These are phyloP conservation scores for Heliothis virescens DNA, from an alignment of 1,140 invertebrate genomes.

Conservation along the genomic window DNA sequence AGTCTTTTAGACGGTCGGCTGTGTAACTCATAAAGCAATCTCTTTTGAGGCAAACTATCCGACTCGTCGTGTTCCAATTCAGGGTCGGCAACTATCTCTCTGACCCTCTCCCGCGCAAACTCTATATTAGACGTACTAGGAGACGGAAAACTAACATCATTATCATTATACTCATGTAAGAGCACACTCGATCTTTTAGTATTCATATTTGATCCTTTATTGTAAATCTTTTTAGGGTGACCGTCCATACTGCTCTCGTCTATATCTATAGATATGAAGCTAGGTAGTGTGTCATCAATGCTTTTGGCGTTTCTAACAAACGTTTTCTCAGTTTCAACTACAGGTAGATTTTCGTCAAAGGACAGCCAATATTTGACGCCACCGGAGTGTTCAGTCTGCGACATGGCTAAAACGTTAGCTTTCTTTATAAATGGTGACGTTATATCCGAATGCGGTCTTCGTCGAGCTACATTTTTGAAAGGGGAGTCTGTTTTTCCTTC, in stretches of 20 bases:
- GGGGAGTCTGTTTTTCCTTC: slow-evolving; percentile 64
- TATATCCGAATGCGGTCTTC: not conserved
- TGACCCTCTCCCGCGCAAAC: slow-evolving; percentile 50
- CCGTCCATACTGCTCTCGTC: slow-evolving; percentile 13
- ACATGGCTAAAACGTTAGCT: slow-evolving; percentile 75
- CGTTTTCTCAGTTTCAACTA: slow-evolving; percentile 32
- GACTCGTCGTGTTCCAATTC: slow-evolving; percentile 34
- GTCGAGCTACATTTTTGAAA: slow-evolving; percentile 53
- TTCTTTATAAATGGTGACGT: slow-evolving; percentile 72
- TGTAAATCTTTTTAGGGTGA: not conserved
- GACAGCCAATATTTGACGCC: slow-evolving; percentile 84
- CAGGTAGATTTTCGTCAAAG: slow-evolving; percentile 69
- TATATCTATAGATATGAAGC: slow-evolving; percentile 60
- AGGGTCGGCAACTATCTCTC: not conserved
- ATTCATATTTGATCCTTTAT: not conserved
- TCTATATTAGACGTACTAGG: slow-evolving; percentile 41
- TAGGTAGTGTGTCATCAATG: slow-evolving; percentile 65
- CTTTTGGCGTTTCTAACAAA: slow-evolving; percentile 37
- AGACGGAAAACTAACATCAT: not conserved
- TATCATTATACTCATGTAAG: not conserved
- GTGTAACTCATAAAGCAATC: slow-evolving; percentile 61
- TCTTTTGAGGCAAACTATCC: slow-evolving; percentile 51
- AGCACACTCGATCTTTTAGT: slow-evolving; percentile 12
- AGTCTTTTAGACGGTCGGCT: slow-evolving; percentile 53
- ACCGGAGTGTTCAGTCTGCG: slow-evolving; percentile 72